Evolutionary conservation across 2,888 invertebrate genomes (phyloP).

Genomic region (Drosophila putrida): DNA sequence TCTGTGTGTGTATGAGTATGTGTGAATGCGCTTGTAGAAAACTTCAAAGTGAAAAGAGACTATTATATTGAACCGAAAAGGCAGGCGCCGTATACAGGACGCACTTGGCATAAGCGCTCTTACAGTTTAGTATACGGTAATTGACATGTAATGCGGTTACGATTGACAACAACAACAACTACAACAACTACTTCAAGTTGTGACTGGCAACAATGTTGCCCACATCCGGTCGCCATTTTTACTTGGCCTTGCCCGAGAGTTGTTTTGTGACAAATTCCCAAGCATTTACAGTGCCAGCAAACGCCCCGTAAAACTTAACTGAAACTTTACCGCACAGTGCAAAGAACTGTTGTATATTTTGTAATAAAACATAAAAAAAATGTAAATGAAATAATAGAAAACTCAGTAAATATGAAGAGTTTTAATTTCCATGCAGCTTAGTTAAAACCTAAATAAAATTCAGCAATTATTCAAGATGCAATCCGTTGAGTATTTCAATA

Average conservation of each 20-base stretch:
- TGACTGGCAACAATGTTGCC: slow-evolving; percentile 58
- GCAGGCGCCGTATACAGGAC: slow-evolving; percentile 51
- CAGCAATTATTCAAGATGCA: background rate
- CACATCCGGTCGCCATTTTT: slow-evolving; percentile 68
- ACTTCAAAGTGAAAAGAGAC: slow-evolving; percentile 63
- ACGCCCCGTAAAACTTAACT: slow-evolving; percentile 52
- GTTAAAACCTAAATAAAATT: background rate
- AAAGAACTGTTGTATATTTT: background rate
- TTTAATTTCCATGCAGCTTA: no score
- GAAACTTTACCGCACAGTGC: slow-evolving; percentile 48
- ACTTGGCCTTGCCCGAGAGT: slow-evolving; percentile 34
- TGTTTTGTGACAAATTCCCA: slow-evolving; percentile 65
- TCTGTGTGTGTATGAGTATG: slow-evolving; percentile 15
- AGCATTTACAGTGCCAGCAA: slow-evolving; percentile 45
- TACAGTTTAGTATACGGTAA: slow-evolving; percentile 75
- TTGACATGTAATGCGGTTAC: slow-evolving; percentile 80
- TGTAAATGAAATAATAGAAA: background rate
- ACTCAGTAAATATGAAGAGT: background rate
- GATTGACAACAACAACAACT: slow-evolving; percentile 73
- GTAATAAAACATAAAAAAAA: background rate
- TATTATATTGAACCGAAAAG: slow-evolving; percentile 53
- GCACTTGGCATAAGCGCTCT: slow-evolving; percentile 72
- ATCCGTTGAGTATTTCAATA: background rate
- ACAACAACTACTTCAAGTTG: slow-evolving; percentile 27
- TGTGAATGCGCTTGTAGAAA: slow-evolving; percentile 21